Conservation (phyloP, 1,140 invertebrate species). For the Tetraneura akinire region DNA sequence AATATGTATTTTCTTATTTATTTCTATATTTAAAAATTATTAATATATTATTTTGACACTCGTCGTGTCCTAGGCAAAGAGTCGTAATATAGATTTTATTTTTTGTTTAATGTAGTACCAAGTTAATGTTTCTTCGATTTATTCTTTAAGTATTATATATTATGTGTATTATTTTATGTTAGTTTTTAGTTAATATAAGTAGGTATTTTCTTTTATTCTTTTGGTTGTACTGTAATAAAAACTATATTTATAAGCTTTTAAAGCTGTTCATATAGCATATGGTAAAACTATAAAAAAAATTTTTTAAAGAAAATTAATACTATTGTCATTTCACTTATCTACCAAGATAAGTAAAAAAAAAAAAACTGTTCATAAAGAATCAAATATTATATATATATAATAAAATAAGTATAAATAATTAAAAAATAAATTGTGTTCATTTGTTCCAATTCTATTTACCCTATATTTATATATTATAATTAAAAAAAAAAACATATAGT, state of each 20-base stretch:
- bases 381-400: conserved; percentile 40
- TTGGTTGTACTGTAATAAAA: conserved; percentile 8
- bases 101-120: conserved; percentile 42
- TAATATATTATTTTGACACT: conserved; percentile 32
- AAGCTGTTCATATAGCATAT: conserved; percentile 10
- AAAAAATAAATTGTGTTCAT: conserved; percentile 9
- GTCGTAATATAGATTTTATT: conserved; percentile 24
- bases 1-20: conserved; percentile 44
- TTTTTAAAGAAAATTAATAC: conserved; percentile 5
- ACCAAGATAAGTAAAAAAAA: conserved; percentile 24
- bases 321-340: conserved; percentile 34
- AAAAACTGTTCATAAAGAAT: conserved; percentile 46
- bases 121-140: conserved; percentile 35
- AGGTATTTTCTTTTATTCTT: conserved; percentile 16
- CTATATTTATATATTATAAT: no score
- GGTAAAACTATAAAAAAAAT: conserved; percentile 11
- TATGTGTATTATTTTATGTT: conserved; percentile 36
- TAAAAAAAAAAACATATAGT: no score
- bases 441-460: background rate
- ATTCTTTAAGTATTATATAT: conserved; percentile 35
- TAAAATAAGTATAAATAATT: conserved; percentile 35
- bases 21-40: conserved; percentile 47
- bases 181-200: conserved; percentile 27
- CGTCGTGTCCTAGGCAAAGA: conserved; percentile 14
- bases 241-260: background rate